These are phyloP conservation scores for Menidia beryllina DNA, from an alignment of 2,113 vertebrate species.

Conservation along the genomic window DNA sequence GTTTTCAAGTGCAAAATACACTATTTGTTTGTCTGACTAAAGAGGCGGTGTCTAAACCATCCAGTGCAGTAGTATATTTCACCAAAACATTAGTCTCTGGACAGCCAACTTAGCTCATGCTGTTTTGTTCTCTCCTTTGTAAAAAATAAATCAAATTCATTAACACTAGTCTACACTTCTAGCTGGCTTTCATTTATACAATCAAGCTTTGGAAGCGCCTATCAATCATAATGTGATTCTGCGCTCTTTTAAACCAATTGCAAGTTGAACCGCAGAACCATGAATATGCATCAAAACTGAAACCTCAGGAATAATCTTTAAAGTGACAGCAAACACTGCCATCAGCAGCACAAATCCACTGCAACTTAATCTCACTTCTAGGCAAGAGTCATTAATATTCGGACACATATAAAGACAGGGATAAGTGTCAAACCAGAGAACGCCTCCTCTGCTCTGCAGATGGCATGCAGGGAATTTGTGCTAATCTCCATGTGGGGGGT, in stretches of 20 bases:
- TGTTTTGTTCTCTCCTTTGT: neutral
- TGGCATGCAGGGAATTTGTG: slow-evolving; percentile 7
- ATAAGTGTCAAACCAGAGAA: slow-evolving; percentile 52
- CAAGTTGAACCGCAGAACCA: slow-evolving; percentile 8
- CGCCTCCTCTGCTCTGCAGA: slow-evolving; percentile 13
- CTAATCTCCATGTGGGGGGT: slow-evolving; percentile 31
- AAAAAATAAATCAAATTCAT: no score
- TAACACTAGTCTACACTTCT: neutral
- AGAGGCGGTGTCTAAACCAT: neutral
- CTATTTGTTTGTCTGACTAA: neutral
- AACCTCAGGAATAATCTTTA: slow-evolving; percentile 29
- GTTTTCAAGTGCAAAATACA: neutral
- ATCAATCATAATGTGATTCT: neutral
- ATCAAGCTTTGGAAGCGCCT: slow-evolving; percentile 5
- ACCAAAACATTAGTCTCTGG: neutral
- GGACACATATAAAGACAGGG: slow-evolving; percentile 15
- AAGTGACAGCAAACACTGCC: slow-evolving; percentile 9
- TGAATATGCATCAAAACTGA: slow-evolving; percentile 46
- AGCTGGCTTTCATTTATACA: neutral
- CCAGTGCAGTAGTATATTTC: neutral
- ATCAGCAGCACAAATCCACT: slow-evolving; percentile 33
- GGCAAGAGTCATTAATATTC: slow-evolving; percentile 40
- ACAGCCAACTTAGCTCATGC: neutral
- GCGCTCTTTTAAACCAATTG: neutral
- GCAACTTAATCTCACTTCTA: slow-evolving; percentile 37